Conservation (phyloP, 2,888 invertebrate genomes). For the Andrena marginata region DNA sequence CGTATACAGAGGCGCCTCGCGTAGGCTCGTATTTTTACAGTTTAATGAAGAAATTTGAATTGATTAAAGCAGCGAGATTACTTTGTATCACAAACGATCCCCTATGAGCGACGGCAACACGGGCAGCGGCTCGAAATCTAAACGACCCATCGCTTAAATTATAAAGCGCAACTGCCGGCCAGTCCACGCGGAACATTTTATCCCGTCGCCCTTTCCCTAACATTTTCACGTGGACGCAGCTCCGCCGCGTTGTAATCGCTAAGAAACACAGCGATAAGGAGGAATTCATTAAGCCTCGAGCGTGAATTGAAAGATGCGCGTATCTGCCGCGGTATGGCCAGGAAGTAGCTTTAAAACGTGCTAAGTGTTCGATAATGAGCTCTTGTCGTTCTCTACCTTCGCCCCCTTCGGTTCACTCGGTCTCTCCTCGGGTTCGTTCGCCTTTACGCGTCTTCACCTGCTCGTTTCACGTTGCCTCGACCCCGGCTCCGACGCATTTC, state of each 20-base stretch:
- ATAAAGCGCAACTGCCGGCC: conserved; percentile 7
- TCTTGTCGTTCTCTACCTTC: conserved; percentile 22
- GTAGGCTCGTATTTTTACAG: neutral
- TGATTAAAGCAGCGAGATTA: neutral
- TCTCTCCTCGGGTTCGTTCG: conserved; percentile 65
- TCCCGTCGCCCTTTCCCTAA: neutral
- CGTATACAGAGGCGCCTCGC: neutral
- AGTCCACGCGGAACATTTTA: neutral
- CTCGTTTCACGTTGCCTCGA: neutral
- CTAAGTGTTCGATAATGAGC: conserved; percentile 72
- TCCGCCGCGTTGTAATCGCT: conserved; percentile 18
- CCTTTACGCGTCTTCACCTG: conserved; percentile 43
- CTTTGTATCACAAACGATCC: neutral
- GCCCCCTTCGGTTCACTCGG: conserved; percentile 12
- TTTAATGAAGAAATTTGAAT: neutral
- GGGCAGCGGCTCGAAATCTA: conserved; percentile 8
- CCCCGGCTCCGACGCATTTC: neutral
- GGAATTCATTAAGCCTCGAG: conserved; percentile 48
- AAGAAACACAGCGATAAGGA: conserved; percentile 38
- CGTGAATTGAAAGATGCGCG: conserved; percentile 46
- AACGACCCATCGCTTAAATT: conserved; percentile 25
- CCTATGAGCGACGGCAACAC: no score
- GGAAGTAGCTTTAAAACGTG: conserved; percentile 72
- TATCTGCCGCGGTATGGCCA: conserved; percentile 46
- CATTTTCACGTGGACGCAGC: conserved; percentile 3